Evolutionary conservation across 2,797 vertebrate genomes (phyloP).

Genomic region (Coregonus suidteri): DNA sequence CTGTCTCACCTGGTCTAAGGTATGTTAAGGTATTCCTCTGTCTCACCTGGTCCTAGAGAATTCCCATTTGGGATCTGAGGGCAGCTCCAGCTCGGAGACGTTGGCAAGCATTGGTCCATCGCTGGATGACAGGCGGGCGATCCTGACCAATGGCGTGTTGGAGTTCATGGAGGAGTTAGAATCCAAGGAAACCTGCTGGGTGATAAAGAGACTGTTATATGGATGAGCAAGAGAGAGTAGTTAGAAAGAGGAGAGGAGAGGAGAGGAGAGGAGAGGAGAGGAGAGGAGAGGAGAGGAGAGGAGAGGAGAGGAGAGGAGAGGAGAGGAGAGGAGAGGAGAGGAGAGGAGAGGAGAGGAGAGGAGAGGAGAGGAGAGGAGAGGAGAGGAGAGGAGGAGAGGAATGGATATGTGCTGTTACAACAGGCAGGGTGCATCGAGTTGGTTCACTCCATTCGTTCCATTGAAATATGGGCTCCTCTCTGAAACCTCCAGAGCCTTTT

Average conservation of each 20-base stretch:
- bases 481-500: too few species aligned
- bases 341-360: background rate
- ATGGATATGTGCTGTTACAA: background rate
- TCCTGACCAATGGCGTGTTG: slow-evolving; percentile 91
- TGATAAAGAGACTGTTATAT: slow-evolving; percentile 80
- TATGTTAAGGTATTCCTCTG: background rate
- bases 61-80: slow-evolving; percentile 97
- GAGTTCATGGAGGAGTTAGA: slow-evolving; percentile 99
- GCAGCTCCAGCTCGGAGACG: slow-evolving; percentile 93
- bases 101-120: slow-evolving; percentile 92
- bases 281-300: too few species aligned
- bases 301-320: background rate
- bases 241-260: slow-evolving; percentile 52
- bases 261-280: background rate
- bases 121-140: slow-evolving; percentile 92
- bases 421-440: too few species aligned
- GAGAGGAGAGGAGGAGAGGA: background rate
- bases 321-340: background rate
- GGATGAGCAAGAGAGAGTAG: slow-evolving; percentile 40
- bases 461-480: too few species aligned
- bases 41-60: slow-evolving; percentile 87
- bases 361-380: background rate
- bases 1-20: background rate
- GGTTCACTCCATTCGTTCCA: too few species aligned
- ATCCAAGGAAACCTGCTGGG: slow-evolving; percentile 99